Base-by-base conservation (phyloP, 2,888 invertebrate species). In the Apoda limacodes region DNA sequence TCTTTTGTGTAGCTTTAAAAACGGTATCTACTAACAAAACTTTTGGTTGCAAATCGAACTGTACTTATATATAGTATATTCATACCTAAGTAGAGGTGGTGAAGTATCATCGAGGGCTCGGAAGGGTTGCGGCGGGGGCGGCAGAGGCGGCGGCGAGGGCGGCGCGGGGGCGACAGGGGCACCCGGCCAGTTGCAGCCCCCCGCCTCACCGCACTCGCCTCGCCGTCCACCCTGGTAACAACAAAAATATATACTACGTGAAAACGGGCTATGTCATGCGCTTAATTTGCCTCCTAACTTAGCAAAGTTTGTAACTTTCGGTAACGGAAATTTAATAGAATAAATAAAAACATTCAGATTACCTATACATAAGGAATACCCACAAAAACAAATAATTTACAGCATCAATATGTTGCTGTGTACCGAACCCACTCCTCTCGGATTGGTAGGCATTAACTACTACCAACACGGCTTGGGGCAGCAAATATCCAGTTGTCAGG, bases 181-280 rank as follows among this genome's bases (percentile, higher is more conserved):
- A 45, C 52, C 53, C 57, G 63, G 69, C 66, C 75, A 69, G 58
- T 65, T 64, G 70, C 74, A 65, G 49, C 62, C 63, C 50, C 56
- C 72, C 48, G 55, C 60, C 48, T 55, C 65, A 56, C 60, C 64
- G 65, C 72, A 62, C 69, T 70, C 70, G 60, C 68, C 63, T 50
- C 72, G 70, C 70, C 74, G 76, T 74, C 82, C 82, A 82, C 76
- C 63, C 76, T 76, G 59, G 1, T 42, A 45, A 39, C 36, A 33
- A 28, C 30, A 30, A 21, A 34, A 9, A 28, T n/a, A n/a, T n/a
- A n/a, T n/a, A n/a, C 17, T 5, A 13, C 10, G 9, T 25, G 19
- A 24, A 21, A 27, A 32, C 24, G 13, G 19, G 21, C 12, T 11
- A 23, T 25, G 10, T 9, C 11, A 14, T 9, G 9, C 14, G 13